phyloP scores from a whole-genome alignment of 2,888 invertebrate species.

The Tenthredo distinguenda region DNA sequence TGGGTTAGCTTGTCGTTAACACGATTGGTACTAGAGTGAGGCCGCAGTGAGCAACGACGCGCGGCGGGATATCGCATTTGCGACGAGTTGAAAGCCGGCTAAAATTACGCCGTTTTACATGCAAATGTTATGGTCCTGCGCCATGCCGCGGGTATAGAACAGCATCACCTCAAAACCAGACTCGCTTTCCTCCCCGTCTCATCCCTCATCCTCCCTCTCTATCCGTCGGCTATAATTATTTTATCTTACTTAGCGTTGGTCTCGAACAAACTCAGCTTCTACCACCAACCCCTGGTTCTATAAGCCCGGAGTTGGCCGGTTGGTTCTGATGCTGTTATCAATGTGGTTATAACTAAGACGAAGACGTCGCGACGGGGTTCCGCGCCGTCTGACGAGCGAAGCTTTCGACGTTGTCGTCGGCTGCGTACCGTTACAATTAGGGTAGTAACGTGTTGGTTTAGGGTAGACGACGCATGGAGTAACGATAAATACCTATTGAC shows the following conservation, averaged over 20 bases:
- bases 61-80: constrained; percentile 17
- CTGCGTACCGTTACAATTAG: constrained; percentile 32
- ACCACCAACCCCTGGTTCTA: not conserved
- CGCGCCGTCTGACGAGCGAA: not conserved
- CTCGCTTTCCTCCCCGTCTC: not conserved
- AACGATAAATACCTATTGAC: constrained; percentile 43
- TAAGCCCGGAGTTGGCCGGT: not conserved
- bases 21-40: constrained; percentile 36
- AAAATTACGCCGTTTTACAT: constrained; percentile 39
- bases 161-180: constrained; percentile 40
- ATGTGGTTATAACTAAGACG: constrained; percentile 9
- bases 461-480: constrained; percentile 39
- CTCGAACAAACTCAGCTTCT: not conserved
- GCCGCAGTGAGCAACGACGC: constrained; percentile 31
- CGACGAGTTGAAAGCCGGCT: constrained; percentile 33
- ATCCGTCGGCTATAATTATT: constrained; percentile 27
- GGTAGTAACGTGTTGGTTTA: constrained; percentile 35
- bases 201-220: not conserved
- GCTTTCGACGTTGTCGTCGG: constrained; percentile 5
- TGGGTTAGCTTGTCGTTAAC: constrained; percentile 43
- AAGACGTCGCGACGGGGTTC: constrained; percentile 7
- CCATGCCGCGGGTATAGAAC: not conserved
- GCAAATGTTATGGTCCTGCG: constrained; percentile 35
- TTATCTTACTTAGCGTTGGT: constrained; percentile 26
- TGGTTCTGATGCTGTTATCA: constrained; percentile 34